Conservation (phyloP, 2,888 invertebrate genomes). For the Nemurella pictetii region DNA sequence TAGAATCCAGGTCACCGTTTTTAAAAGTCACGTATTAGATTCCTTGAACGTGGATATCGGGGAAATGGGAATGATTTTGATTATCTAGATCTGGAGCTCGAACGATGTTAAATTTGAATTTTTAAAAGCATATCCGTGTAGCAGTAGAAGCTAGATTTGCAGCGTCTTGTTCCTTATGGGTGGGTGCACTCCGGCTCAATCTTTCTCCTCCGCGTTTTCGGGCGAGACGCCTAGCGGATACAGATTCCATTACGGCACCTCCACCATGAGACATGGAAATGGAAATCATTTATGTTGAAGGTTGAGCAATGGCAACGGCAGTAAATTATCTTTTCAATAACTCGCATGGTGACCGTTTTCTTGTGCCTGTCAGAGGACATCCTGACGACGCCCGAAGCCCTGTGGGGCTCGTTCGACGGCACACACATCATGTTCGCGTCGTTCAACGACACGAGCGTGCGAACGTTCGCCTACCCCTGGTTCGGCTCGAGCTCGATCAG, state of each 20-base stretch:
- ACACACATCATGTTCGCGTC: constrained; percentile 81
- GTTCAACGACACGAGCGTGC: constrained; percentile 81
- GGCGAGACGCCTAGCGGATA: neutral
- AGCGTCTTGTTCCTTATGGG: neutral
- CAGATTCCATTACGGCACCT: neutral
- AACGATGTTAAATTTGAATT: neutral
- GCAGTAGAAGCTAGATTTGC: neutral
- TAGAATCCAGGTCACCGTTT: neutral
- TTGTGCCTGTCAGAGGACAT: constrained; percentile 74
- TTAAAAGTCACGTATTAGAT: neutral
- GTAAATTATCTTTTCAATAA: neutral
- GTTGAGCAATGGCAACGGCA: neutral
- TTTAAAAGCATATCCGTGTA: neutral
- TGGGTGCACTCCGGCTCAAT: neutral
- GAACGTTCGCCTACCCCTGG: constrained; percentile 78
- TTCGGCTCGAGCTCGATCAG: constrained; percentile 71
- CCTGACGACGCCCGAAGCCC: constrained; percentile 73
- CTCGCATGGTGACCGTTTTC: constrained; percentile 42
- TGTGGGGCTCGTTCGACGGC: constrained; percentile 86
- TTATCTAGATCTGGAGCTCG: neutral
- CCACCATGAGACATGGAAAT: neutral
- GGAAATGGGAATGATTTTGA: neutral
- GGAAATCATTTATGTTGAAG: neutral
- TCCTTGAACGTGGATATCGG: neutral
- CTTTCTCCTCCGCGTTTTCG: neutral